Conservation (phyloP, 2,113 vertebrate species). For the Solenodon paradoxus region DNA sequence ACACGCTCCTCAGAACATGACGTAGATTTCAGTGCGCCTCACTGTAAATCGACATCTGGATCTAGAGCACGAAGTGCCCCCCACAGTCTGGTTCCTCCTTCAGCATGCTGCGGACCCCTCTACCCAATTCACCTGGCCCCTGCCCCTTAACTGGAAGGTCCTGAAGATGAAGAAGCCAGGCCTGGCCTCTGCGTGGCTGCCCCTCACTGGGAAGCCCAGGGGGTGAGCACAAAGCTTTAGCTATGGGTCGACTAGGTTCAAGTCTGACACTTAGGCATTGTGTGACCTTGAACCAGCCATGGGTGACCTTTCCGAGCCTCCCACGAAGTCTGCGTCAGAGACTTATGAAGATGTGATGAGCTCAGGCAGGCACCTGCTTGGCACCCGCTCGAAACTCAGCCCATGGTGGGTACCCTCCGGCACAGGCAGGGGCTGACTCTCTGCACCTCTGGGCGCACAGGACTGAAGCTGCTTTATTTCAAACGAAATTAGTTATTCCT, state of each 20-base stretch:
- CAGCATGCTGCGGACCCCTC: no score
- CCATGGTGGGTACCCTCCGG: no score
- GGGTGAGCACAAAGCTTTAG: no score
- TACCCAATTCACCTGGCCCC: no score
- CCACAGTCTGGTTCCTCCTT: no score
- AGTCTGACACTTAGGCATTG: not conserved
- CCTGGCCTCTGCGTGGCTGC: not conserved
- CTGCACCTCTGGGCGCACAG: not conserved
- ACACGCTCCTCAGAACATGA: no score
- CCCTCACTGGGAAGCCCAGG: not conserved
- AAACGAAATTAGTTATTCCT: not conserved
- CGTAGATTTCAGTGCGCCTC: no score
- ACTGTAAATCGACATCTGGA: no score
- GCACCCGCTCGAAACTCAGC: not conserved
- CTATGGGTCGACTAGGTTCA: no score
- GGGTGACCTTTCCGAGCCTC: not conserved
- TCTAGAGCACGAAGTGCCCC: no score
- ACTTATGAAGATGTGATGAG: not conserved
- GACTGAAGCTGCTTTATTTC: not conserved
- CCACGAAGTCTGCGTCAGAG: not conserved
- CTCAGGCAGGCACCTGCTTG: not conserved
- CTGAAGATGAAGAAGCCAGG: no score
- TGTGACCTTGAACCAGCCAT: not conserved
- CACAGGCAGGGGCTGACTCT: not conserved
- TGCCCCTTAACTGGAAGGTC: no score